phyloP scores from a whole-genome alignment of 2,113 vertebrate genomes.

The Caracal caracal region DNA sequence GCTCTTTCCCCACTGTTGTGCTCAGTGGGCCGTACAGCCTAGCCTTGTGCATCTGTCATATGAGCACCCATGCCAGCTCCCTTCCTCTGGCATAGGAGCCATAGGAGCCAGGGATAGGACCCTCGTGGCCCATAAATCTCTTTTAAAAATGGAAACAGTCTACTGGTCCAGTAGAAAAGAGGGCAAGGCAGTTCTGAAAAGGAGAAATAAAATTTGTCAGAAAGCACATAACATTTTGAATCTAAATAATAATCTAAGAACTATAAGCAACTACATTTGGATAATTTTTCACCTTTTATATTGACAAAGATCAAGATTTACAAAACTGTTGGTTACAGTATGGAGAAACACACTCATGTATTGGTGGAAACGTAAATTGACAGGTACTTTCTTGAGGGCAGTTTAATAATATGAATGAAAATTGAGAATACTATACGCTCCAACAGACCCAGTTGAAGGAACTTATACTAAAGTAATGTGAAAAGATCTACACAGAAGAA shows the following conservation, averaged over 20 bases:
- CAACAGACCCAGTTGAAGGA: not conserved
- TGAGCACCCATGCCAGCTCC: not conserved
- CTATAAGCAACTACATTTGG: not conserved
- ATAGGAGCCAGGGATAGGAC: too few relatives aligned
- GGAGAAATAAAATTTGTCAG: not conserved
- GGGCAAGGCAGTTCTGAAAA: not conserved
- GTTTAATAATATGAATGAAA: not conserved
- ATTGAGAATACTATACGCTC: not conserved
- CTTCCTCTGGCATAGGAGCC: too few relatives aligned
- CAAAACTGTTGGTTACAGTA: not conserved
- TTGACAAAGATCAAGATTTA: not conserved
- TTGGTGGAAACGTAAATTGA: not conserved
- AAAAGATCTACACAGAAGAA: not conserved
- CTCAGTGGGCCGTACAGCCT: not conserved
- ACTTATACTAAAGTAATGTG: not conserved
- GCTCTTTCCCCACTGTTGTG: not conserved
- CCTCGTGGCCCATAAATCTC: not conserved
- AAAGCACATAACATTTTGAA: not conserved
- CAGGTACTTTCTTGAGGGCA: not conserved
- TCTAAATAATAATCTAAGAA: not conserved
- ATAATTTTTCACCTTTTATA: not conserved
- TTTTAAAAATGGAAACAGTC: slow-evolving; percentile 12
- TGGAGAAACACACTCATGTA: not conserved
- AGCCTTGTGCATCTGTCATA: not conserved
- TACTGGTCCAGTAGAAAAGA: not conserved